Percentiles rank a stretch among this genome's conserved stretches.
phyloP scores from a whole-genome alignment of 2,797 vertebrate genomes.

The Alfaro cultratus region DNA sequence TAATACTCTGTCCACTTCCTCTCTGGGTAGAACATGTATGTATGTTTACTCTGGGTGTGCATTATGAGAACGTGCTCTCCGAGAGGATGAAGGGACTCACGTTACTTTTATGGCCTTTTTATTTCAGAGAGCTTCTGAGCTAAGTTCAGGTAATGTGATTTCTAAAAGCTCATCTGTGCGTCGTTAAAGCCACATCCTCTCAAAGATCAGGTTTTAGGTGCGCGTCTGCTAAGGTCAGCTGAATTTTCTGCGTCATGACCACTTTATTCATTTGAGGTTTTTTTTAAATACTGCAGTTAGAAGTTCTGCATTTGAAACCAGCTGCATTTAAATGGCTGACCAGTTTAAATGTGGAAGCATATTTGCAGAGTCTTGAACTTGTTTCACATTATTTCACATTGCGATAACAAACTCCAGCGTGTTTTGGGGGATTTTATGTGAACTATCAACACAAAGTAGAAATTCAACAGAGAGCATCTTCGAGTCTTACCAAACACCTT shows the following conservation, averaged over 20 bases:
- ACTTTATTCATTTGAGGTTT: not conserved
- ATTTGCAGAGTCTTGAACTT: conserved; percentile 3
- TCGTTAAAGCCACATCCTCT: conserved; percentile 53
- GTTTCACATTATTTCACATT: not conserved
- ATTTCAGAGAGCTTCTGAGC: conserved; percentile 54
- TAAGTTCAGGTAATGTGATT: conserved; percentile 69
- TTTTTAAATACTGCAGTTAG: not conserved
- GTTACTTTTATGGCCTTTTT: conserved; percentile 73
- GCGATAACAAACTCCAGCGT: not conserved
- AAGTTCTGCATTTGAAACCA: not conserved
- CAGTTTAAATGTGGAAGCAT: conserved; percentile 8
- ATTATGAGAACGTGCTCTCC: conserved; percentile 38
- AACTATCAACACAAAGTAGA: not conserved
- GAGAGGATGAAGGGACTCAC: conserved; percentile 58
- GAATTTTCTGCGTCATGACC: not conserved
- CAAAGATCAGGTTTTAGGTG: conserved; percentile 18
- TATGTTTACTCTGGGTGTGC: conserved; percentile 49
- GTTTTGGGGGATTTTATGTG: not conserved
- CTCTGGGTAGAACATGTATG: conserved; percentile 33
- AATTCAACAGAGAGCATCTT: not conserved
- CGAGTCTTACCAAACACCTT: not conserved
- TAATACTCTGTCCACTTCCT: conserved; percentile 51
- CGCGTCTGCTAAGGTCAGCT: conserved; percentile 14
- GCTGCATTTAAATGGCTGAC: conserved; percentile 2
- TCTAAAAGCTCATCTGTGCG: conserved; percentile 50